Conservation (phyloP, 2,113 vertebrate genomes). For the Silurus asotus region DNA sequence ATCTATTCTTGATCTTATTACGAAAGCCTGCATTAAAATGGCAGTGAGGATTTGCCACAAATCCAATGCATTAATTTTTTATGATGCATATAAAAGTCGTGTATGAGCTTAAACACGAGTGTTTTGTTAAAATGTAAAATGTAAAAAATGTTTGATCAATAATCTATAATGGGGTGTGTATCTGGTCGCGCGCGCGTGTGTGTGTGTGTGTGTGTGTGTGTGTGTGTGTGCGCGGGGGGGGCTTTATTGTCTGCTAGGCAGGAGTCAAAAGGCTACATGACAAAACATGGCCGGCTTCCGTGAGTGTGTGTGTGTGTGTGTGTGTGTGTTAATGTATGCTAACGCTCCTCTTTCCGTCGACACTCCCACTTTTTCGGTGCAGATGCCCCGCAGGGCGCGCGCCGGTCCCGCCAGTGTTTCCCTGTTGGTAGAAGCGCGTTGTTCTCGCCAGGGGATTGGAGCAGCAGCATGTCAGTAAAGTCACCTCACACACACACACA, state of each 20-base stretch:
- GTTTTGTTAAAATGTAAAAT: not conserved
- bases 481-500: slow-evolving; percentile 68
- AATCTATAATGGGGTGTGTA: not conserved
- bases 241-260: slow-evolving; percentile 14
- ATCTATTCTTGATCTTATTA: not conserved
- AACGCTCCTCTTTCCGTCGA: slow-evolving; percentile 31
- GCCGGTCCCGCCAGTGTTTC: slow-evolving; percentile 65
- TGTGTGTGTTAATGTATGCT: slow-evolving; percentile 22
- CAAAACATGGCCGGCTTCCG: slow-evolving; percentile 48
- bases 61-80: not conserved
- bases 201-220: slow-evolving; percentile 3
- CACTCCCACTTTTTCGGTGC: slow-evolving; percentile 50
- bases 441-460: slow-evolving; percentile 83
- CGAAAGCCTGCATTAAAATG: not conserved
- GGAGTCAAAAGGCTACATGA: slow-evolving; percentile 39
- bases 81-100: not conserved
- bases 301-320: slow-evolving; percentile 6
- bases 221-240: not conserved
- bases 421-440: slow-evolving; percentile 56
- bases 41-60: not conserved
- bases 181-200: too few species aligned
- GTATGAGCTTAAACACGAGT: not conserved
- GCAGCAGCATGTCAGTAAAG: slow-evolving; percentile 83
- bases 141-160: too few species aligned
- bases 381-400: slow-evolving; percentile 49